A percentile compares a stretch with the other conserved stretches of the same genome.
Evolutionary conservation across 2,797 vertebrate species (phyloP).

Genomic region (Falco rusticolus): DNA sequence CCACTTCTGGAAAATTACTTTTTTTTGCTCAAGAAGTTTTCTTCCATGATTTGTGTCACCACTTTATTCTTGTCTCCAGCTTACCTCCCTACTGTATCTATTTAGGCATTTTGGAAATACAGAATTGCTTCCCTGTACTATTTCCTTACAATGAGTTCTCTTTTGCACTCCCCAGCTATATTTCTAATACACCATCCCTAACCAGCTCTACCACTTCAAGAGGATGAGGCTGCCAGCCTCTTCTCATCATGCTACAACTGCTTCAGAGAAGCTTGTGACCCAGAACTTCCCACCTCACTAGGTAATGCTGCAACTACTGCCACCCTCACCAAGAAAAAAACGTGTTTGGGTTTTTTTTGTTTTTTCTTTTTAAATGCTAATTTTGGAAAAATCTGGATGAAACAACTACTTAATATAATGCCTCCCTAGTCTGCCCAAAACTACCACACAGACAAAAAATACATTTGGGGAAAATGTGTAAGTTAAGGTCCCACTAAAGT

Average conservation of each 20-base stretch:
- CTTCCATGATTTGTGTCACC: neutral
- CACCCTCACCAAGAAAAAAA: neutral
- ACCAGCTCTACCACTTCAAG: neutral
- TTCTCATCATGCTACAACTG: neutral
- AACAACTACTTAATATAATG: neutral
- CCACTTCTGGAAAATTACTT: neutral
- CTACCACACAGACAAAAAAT: neutral
- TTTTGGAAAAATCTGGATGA: neutral
- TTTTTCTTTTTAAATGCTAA: too few relatives aligned
- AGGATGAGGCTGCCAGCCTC: neutral
- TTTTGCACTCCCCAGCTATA: neutral
- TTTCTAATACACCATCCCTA: neutral
- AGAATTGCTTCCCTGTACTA: neutral
- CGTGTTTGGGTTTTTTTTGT: too few relatives aligned
- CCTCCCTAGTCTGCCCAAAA: neutral
- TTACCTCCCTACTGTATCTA: neutral
- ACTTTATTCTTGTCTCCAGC: neutral
- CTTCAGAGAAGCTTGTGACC: neutral
- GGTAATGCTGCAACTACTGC: neutral
- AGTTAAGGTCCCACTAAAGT: constrained; percentile 51
- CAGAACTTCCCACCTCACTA: neutral
- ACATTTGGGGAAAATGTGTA: constrained; percentile 48
- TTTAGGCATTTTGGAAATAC: neutral
- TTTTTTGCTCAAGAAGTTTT: neutral
- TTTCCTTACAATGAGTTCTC: neutral